Conservation (phyloP, 2,113 vertebrate species). For the Henicopernis longicauda region DNA sequence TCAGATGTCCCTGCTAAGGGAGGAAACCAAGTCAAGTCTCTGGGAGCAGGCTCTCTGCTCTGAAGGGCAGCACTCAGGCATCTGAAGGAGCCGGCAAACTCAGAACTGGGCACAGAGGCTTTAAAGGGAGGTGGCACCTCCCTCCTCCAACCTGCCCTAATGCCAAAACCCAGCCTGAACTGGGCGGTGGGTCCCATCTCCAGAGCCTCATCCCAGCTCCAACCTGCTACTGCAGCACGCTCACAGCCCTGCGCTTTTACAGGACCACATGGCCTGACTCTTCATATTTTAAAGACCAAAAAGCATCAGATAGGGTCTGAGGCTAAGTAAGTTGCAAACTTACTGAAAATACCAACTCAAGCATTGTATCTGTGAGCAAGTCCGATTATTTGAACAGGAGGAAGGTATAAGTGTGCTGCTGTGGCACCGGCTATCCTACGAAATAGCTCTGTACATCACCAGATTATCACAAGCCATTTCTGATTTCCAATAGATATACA, state of each 20-base stretch:
- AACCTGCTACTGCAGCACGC: background rate
- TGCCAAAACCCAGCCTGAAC: background rate
- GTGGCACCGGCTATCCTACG: background rate
- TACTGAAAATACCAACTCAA: background rate
- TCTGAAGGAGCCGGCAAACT: background rate
- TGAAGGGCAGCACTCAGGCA: background rate
- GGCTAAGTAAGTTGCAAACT: background rate
- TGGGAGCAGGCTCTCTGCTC: background rate
- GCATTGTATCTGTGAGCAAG: background rate
- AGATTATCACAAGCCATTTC: background rate
- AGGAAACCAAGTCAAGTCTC: background rate
- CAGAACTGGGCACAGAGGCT: background rate
- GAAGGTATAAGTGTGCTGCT: background rate
- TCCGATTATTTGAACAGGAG: background rate
- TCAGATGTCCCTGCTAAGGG: background rate
- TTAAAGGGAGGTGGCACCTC: background rate
- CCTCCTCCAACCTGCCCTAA: background rate
- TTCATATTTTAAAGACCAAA: background rate
- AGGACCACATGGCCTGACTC: background rate
- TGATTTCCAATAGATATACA: background rate
- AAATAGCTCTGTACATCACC: background rate
- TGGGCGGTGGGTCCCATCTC: background rate
- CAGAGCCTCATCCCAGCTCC: background rate
- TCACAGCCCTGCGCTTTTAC: background rate
- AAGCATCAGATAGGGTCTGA: background rate